Evolutionary conservation across 2,113 vertebrate species (phyloP).

Genomic region (Nothobranchius furzeri): DNA sequence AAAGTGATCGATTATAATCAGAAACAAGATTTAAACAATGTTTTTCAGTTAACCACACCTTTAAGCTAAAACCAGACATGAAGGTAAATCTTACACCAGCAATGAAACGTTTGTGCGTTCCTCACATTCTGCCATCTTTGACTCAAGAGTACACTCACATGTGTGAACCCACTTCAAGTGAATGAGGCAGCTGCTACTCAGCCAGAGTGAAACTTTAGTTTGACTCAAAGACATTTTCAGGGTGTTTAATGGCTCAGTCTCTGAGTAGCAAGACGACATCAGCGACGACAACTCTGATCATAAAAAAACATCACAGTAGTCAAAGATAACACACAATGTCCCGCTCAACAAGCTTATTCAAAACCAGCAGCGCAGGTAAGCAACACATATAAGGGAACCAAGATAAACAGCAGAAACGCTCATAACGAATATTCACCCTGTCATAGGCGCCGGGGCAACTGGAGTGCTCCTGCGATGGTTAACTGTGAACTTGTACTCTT

Average conservation of each 20-base stretch:
- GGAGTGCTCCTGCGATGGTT: neutral
- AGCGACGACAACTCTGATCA: neutral
- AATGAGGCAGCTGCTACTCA: constrained; percentile 17
- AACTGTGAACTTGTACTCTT: constrained; percentile 9
- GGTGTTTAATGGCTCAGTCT: neutral
- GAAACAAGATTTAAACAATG: too few relatives aligned
- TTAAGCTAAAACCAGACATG: too few relatives aligned
- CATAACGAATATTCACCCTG: constrained; percentile 32
- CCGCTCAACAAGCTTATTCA: neutral
- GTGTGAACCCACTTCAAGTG: neutral
- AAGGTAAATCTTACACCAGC: neutral
- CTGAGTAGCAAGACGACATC: neutral
- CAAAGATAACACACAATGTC: neutral
- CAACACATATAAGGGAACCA: neutral
- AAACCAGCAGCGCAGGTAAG: neutral
- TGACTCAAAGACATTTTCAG: constrained; percentile 12
- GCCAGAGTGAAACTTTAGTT: constrained; percentile 26
- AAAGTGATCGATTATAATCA: too few relatives aligned
- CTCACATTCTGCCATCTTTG: constrained; percentile 29
- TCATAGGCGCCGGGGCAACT: neutral
- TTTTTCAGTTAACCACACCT: too few relatives aligned
- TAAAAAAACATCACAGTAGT: neutral
- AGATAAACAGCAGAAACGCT: constrained; percentile 54
- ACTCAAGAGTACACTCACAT: neutral
- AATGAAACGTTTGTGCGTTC: constrained; percentile 11